phyloP scores from a whole-genome alignment of 2,888 invertebrate species.

The Ectobius pallidus region DNA sequence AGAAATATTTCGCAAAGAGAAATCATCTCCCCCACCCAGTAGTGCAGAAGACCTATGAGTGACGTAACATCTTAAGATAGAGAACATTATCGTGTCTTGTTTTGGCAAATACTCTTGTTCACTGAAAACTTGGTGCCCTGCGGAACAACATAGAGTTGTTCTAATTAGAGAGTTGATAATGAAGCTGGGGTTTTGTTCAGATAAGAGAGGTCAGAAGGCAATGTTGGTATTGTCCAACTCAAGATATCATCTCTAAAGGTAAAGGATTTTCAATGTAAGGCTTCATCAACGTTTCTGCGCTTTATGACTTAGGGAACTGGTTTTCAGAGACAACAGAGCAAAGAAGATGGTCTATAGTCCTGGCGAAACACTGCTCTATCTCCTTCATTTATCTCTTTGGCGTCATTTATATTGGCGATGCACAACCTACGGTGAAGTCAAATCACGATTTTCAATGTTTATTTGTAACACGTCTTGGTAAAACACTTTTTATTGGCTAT shows the following conservation, averaged over 20 bases:
- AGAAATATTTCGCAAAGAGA: too few species aligned
- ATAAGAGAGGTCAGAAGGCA: neutral
- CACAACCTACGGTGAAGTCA: neutral
- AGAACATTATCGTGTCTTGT: too few species aligned
- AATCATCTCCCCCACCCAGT: too few species aligned
- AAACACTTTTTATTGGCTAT: too few species aligned
- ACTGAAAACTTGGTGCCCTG: too few species aligned
- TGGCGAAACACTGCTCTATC: neutral
- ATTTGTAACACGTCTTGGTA: too few species aligned
- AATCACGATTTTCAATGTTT: neutral
- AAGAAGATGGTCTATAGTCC: too few species aligned
- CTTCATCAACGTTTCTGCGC: neutral
- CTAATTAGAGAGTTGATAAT: neutral
- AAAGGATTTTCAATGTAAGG: neutral
- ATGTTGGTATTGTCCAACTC: neutral
- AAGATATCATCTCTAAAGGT: constrained; percentile 10
- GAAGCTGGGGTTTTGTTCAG: too few species aligned
- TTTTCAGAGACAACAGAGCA: neutral
- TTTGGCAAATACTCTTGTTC: too few species aligned
- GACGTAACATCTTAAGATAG: too few species aligned
- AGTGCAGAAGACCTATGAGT: too few species aligned
- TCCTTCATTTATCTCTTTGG: neutral
- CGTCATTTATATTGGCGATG: neutral
- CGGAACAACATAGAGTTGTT: neutral
- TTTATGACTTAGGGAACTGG: neutral